Conservation (phyloP, 2,888 invertebrate genomes). For the Lottia scabra region DNA sequence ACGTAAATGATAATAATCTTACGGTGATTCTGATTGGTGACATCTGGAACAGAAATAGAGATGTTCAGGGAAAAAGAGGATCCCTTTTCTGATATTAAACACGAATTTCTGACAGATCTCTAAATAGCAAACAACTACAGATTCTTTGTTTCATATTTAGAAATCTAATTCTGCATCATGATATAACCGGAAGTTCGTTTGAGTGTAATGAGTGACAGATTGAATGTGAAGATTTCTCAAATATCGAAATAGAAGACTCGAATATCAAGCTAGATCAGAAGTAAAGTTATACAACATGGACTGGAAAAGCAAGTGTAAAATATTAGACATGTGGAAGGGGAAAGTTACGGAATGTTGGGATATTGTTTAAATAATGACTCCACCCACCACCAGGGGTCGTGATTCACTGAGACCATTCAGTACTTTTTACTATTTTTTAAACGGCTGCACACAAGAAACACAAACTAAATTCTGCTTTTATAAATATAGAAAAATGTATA, state of each 20-base stretch:
- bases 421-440: constrained; percentile 2
- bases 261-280: too few relatives aligned
- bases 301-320: too few relatives aligned
- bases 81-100: too few relatives aligned
- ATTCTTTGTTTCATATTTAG: neutral
- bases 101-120: too few relatives aligned
- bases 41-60: too few relatives aligned
- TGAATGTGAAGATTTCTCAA: constrained; percentile 1
- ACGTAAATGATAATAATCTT: too few relatives aligned
- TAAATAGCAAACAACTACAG: too few relatives aligned
- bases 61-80: too few relatives aligned
- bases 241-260: neutral
- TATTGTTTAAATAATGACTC: constrained; percentile 3
- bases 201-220: constrained; percentile 6
- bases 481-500: neutral
- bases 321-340: neutral
- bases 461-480: neutral
- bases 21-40: too few relatives aligned
- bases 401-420: neutral
- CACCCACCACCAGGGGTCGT: constrained; percentile 1
- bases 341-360: neutral
- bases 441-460: neutral
- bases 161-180: neutral
- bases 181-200: neutral
- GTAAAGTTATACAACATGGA: too few relatives aligned